phyloP scores from a whole-genome alignment of 1,140 invertebrate species.

The Aphaenogaster rudis region DNA sequence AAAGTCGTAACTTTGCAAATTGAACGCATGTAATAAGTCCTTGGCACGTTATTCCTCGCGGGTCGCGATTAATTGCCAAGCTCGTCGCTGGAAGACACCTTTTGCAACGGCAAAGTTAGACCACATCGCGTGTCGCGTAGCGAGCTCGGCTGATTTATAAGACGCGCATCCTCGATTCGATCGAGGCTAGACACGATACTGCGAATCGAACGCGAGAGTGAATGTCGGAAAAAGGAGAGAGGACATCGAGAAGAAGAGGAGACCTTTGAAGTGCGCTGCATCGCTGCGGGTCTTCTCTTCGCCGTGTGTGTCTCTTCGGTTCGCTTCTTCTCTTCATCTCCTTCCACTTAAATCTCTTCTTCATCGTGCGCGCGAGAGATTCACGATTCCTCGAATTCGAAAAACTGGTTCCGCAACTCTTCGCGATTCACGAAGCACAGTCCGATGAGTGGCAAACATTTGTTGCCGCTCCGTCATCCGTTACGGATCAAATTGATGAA shows the following conservation, averaged over 20 bases:
- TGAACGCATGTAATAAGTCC: conserved; percentile 76
- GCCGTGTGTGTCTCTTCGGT: conserved; percentile 31
- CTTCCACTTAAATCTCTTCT: conserved; percentile 42
- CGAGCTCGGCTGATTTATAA: conserved; percentile 60
- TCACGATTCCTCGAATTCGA: conserved; percentile 69
- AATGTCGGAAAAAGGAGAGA: conserved; percentile 63
- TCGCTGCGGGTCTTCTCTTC: conserved; percentile 64
- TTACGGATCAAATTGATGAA: conserved; percentile 46
- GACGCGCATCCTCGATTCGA: conserved; percentile 50
- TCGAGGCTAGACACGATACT: conserved; percentile 61
- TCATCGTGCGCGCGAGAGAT: conserved; percentile 52
- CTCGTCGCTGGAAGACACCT: conserved; percentile 60
- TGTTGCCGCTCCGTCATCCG: conserved; percentile 27
- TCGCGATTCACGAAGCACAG: conserved; percentile 63
- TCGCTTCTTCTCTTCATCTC: conserved; percentile 27
- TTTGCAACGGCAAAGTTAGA: conserved; percentile 14
- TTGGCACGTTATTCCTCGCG: conserved; percentile 74
- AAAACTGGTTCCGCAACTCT: conserved; percentile 71
- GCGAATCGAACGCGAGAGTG: conserved; percentile 67
- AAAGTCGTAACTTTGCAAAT: conserved; percentile 69
- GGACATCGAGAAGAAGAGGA: conserved; percentile 52
- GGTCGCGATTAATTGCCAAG: conserved; percentile 78
- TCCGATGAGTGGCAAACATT: conserved; percentile 65
- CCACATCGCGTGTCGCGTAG: conserved; percentile 61
- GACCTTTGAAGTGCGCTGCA: conserved; percentile 61